Evolutionary conservation across 2,113 vertebrate species (phyloP).

Genomic region (Arizona elegans): DNA sequence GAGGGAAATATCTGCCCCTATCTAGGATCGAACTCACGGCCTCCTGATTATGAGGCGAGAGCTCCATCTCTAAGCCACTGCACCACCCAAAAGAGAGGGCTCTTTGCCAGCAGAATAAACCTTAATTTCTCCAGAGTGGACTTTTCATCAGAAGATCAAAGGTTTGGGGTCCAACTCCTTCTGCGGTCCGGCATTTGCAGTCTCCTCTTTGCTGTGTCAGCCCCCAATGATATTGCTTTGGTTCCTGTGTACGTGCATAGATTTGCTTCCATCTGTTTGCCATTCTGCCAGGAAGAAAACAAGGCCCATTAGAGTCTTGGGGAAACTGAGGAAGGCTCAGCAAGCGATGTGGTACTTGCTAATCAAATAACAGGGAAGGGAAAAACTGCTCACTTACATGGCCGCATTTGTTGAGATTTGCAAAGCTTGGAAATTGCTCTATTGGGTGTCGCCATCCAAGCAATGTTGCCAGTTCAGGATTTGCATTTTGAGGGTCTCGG

Average conservation of each 20-base stretch:
- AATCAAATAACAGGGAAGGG: constrained; percentile 19
- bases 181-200: neutral
- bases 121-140: neutral
- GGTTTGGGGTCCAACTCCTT: neutral
- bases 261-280: neutral
- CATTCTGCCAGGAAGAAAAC: constrained; percentile 9
- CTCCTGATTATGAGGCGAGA: no score
- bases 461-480: constrained; percentile 16
- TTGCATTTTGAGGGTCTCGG: constrained; percentile 28
- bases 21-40: no score
- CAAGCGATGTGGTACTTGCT: constrained; percentile 37
- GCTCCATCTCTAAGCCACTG: no score
- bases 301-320: constrained; percentile 13
- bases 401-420: constrained; percentile 46
- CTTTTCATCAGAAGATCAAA: neutral
- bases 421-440: constrained; percentile 30
- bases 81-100: no score
- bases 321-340: constrained; percentile 27
- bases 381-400: constrained; percentile 29
- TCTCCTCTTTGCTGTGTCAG: neutral
- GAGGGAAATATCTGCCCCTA: no score
- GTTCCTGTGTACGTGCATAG: neutral
- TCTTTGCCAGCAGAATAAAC: neutral
- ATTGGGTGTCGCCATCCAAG: constrained; percentile 30
- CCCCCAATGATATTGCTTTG: neutral